Base-by-base conservation (phyloP, 2,888 invertebrate genomes). In the Hydraecia micacea region DNA sequence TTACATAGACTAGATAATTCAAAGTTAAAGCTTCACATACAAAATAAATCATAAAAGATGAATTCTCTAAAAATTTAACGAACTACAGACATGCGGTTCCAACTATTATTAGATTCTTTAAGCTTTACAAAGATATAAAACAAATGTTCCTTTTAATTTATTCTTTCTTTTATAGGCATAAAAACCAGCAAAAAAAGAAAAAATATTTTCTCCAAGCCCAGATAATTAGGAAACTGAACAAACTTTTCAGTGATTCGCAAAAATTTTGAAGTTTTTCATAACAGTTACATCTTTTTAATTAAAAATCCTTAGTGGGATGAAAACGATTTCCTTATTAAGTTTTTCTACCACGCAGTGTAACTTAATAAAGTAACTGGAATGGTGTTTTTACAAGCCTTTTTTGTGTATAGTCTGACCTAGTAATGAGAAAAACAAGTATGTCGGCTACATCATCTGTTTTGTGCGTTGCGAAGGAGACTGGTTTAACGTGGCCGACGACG, bases 251-350 rank as follows among this genome's bases (percentile, higher is more conserved):
- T 75, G 65, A 79, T 81, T 69, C 32, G 68, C 36, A 70, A 75
- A 81, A 73, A 73, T 73, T 75, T 71, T 32, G 66, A 76, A 60
- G 52, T 55, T 76, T 79, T 77, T 73, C 68, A 55, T 77, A 79
- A 72, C 66, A 63, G 76, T 75, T 72, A 77, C 69, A 69, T 75
- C 66, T 76, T 79, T 79, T 78, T 52, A 74, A 82, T 85, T 87
- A 79, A 85, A 81, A 74, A 72, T 75, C 79, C 71, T 66, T 71
- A 70, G 58, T 76, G 69, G 25, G 78, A 84, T 83, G 63, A 79
- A 84, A 86, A 81, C 58, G 80, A 81, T 87, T 84, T 65, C 39
- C 75, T 79, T 79, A 79, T 67, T 4, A 68, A 66, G 46, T 80
- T 81, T 79, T 70, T 25, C n/a, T 21, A 8, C 28, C 39, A 21